Conservation (phyloP, 2,797 vertebrate species). For the Graptemys geographica region DNA sequence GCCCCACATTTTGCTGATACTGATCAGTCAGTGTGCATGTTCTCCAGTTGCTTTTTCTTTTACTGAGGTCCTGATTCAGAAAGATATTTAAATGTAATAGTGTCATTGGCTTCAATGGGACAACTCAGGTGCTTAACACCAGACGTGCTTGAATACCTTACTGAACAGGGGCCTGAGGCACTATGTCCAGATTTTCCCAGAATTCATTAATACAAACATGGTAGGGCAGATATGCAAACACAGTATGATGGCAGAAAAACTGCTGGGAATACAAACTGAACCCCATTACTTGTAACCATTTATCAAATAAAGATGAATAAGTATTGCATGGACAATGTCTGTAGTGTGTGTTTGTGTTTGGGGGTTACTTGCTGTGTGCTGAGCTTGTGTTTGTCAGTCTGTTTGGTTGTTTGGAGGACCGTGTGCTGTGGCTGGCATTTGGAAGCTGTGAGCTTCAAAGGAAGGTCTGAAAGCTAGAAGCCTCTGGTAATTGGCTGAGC, state of each 20-base stretch:
- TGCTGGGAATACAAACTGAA: background rate
- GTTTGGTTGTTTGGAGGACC: no score
- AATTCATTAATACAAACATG: background rate
- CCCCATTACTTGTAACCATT: background rate
- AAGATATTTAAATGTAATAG: background rate
- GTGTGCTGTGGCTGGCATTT: no score
- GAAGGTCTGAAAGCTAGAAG: no score
- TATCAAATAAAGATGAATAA: background rate
- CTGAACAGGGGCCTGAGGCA: background rate
- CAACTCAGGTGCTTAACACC: background rate
- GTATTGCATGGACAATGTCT: background rate
- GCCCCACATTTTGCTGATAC: background rate
- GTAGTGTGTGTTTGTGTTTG: no score
- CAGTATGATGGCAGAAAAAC: accelerated
- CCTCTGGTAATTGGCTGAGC: no score
- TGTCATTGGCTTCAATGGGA: background rate
- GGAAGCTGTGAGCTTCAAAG: no score
- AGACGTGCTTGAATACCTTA: background rate
- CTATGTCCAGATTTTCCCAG: background rate
- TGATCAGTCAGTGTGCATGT: background rate
- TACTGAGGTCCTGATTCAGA: background rate
- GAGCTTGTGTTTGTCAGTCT: no score
- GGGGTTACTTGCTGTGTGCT: no score
- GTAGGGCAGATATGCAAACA: background rate
- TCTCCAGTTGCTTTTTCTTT: background rate